Evolutionary conservation across 2,888 invertebrate genomes (phyloP).

Genomic region (Melanostoma scalare): DNA sequence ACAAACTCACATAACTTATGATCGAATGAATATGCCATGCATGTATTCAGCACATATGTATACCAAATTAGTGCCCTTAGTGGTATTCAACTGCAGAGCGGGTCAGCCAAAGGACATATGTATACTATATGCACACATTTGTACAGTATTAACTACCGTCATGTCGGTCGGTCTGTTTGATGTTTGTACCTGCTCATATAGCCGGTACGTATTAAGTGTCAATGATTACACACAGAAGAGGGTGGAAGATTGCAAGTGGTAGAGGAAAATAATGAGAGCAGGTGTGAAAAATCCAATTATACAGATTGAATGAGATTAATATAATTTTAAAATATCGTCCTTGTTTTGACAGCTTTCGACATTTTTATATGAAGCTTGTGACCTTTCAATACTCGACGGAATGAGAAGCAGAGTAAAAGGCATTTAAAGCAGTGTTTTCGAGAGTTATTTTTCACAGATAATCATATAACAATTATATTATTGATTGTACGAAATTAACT

Average conservation of each 20-base stretch:
- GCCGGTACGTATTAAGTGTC: slow-evolving; percentile 46
- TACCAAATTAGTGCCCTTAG: slow-evolving; percentile 36
- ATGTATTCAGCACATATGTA: slow-evolving; percentile 14
- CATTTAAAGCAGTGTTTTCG: not conserved
- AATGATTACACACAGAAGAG: slow-evolving; percentile 38
- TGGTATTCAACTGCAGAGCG: slow-evolving; percentile 22
- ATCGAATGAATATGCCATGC: slow-evolving; percentile 29
- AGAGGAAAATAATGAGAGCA: slow-evolving; percentile 59
- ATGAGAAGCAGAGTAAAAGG: not conserved
- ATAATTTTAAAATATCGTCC: slow-evolving; percentile 65
- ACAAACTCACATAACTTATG: slow-evolving; percentile 50
- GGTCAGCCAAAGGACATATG: not conserved
- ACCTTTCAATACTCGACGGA: slow-evolving; percentile 2
- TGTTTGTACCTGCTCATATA: slow-evolving; percentile 38
- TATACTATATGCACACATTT: slow-evolving; percentile 6
- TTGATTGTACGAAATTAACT: too few relatives aligned
- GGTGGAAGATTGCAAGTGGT: slow-evolving; percentile 17
- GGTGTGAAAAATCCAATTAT: slow-evolving; percentile 71
- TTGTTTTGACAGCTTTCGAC: slow-evolving; percentile 49
- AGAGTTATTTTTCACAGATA: slow-evolving; percentile 5
- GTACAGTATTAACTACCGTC: slow-evolving; percentile 8
- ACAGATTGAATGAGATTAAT: slow-evolving; percentile 66
- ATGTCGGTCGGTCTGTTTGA: slow-evolving; percentile 23
- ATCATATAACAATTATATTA: not conserved
- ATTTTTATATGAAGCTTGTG: slow-evolving; percentile 40